Evolutionary conservation across 2,888 invertebrate genomes (phyloP).

Genomic region (Lordiphosa andalusiaca): DNA sequence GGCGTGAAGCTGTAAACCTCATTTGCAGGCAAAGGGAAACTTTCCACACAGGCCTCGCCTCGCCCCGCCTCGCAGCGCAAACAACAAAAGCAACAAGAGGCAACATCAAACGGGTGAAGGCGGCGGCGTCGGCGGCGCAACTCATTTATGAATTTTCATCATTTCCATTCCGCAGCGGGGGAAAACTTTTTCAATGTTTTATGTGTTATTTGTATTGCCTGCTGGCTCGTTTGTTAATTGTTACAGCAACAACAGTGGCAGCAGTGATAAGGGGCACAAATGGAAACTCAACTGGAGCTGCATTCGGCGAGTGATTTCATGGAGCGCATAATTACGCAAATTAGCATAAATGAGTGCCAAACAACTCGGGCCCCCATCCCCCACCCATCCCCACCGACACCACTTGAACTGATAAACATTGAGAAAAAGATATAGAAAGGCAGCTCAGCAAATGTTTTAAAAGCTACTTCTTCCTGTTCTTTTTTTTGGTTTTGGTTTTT

Average conservation of each 20-base stretch:
- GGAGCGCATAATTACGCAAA: constrained; percentile 74
- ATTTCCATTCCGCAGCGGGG: constrained; percentile 49
- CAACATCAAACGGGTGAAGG: constrained; percentile 6
- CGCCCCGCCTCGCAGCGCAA: constrained; percentile 8
- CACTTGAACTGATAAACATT: constrained; percentile 9
- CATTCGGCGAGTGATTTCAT: constrained; percentile 66
- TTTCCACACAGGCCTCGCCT: constrained; percentile 1
- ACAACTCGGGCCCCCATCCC: constrained; percentile 8
- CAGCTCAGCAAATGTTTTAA: constrained; percentile 45
- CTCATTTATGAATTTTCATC: constrained; percentile 68
- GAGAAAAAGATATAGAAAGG: background rate
- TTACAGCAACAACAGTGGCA: constrained; percentile 35
- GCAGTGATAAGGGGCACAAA: constrained; percentile 35
- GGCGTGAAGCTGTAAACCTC: constrained; percentile 66
- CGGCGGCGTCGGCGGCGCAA: too few relatives aligned
- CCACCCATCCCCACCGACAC: constrained; percentile 1
- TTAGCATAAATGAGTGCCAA: constrained; percentile 70
- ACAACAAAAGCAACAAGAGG: constrained; percentile 2
- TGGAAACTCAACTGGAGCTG: constrained; percentile 51
- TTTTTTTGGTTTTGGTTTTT: constrained; percentile 41
- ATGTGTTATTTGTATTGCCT: constrained; percentile 69
- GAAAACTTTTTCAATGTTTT: constrained; percentile 69
- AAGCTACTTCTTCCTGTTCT: constrained; percentile 17
- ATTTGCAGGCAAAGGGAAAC: constrained; percentile 30
- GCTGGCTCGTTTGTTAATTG: constrained; percentile 67